Evolutionary conservation across 2,113 vertebrate species (phyloP), one percentile per base, ranked within the genome.

Genomic region (Thermophis baileyi): DNA sequence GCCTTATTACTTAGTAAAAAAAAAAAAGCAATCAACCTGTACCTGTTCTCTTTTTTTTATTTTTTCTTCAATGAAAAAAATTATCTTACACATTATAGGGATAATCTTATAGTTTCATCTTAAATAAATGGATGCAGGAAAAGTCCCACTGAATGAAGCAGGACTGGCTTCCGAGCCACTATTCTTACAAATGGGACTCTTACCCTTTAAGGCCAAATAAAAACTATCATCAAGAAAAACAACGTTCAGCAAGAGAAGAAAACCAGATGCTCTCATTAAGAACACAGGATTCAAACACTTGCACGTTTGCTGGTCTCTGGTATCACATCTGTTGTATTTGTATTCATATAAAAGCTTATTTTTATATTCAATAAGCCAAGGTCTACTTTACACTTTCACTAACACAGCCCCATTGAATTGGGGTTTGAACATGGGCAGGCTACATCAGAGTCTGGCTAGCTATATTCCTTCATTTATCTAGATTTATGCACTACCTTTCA

Each of bases 191-290:
- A 9, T 92, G 35, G 50, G 44, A 53, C 16, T 89, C 87, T 60
- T 90, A 22, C 85, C 44, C 74, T 87, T 6, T 44, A 9, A 90
- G 54, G 69, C 87, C 63, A 88, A 50, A 88, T 9, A 93, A 46
- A 93, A 86, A 63, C 53, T 90, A 85, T 90, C 30, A 93, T 87
- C 81, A 93, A 81, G 81, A n/a, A 49, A 49, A 51, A 50, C 60
- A 93, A 87, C 22, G 8, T 35, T 94, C 54, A 24, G 87, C 22
- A 27, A 94, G 94, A 94, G 95, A 96, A 91, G 74, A 94, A 97
- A 96, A 35, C 89, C 97, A 96, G 96, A 95, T 96, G 96, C 92
- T 96, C 89, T 91, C 89, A 94, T 27, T 89, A 69, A 93, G 88
- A 94, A 92, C 85, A 69, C 74, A 95, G 87, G 54, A 90, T 63